A percentile compares a stretch with the other conserved stretches of the same genome.
Evolutionary conservation across 2,113 vertebrate genomes (phyloP).

Genomic region (Larimichthys polyactis): DNA sequence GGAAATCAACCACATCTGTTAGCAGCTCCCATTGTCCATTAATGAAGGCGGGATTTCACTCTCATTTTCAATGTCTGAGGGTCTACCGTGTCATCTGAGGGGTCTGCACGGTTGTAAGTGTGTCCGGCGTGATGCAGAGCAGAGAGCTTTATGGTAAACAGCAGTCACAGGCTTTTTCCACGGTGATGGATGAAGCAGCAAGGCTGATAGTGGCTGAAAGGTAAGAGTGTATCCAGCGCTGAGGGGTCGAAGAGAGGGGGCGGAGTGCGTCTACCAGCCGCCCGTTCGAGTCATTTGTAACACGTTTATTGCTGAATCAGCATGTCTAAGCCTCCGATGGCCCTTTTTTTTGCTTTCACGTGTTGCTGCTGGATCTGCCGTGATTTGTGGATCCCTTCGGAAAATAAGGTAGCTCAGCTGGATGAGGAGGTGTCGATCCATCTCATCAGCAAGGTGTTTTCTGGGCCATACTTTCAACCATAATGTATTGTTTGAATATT

Average conservation of each 20-base stretch:
- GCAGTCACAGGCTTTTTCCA: slow-evolving; percentile 6
- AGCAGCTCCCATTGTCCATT: not conserved
- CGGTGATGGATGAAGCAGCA: slow-evolving; percentile 64
- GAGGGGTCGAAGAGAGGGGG: not conserved
- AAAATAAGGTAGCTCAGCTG: slow-evolving; percentile 1
- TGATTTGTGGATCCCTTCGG: slow-evolving; percentile 42
- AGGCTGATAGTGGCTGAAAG: slow-evolving; percentile 62
- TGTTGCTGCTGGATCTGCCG: slow-evolving; percentile 42
- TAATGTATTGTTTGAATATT: not conserved
- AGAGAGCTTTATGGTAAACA: slow-evolving; percentile 22
- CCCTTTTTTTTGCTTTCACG: not conserved
- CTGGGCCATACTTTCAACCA: no score
- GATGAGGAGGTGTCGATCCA: slow-evolving; percentile 10
- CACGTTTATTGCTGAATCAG: slow-evolving; percentile 67
- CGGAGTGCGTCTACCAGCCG: not conserved
- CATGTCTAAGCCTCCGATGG: slow-evolving; percentile 6
- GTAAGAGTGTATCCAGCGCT: slow-evolving; percentile 52
- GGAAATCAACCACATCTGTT: not conserved
- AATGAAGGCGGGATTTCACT: not conserved
- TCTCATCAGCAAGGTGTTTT: slow-evolving; percentile 7
- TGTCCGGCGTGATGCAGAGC: slow-evolving; percentile 10
- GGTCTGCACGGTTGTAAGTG: not conserved
- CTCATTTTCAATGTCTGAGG: not conserved
- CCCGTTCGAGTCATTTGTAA: slow-evolving; percentile 61
- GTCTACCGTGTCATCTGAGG: not conserved